These are phyloP conservation scores for Drosophila nikananu DNA, from an alignment of 1,140 invertebrate species.

Conservation along the genomic window DNA sequence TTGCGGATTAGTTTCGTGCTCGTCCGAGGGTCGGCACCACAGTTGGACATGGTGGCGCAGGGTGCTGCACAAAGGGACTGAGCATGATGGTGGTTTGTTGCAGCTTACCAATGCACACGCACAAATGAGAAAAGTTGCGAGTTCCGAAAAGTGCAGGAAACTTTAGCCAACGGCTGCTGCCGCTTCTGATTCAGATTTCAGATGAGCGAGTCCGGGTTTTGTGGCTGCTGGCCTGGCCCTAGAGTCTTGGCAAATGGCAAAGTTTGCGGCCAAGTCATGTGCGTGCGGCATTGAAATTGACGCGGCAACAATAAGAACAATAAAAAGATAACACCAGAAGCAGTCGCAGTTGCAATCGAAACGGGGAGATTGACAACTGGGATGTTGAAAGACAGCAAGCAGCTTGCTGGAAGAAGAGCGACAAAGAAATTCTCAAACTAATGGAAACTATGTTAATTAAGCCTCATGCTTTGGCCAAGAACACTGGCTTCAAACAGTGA, in stretches of 20 bases:
- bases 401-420: neutral
- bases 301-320: constrained; percentile 37
- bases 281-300: constrained; percentile 71
- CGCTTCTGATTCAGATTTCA: constrained; percentile 7
- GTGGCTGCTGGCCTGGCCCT: constrained; percentile 13
- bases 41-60: constrained; percentile 58
- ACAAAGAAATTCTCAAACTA: constrained; percentile 13
- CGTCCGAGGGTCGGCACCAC: constrained; percentile 24
- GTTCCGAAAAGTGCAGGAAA: constrained; percentile 66
- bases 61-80: constrained; percentile 19
- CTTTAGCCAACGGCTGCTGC: constrained; percentile 55
- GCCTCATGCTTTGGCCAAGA: constrained; percentile 13
- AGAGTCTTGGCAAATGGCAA: constrained; percentile 60
- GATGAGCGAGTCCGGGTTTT: constrained; percentile 18
- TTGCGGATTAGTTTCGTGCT: constrained; percentile 81
- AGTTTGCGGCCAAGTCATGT: constrained; percentile 77
- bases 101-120: constrained; percentile 73
- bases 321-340: constrained; percentile 19
- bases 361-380: constrained; percentile 21
- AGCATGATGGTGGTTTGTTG: constrained; percentile 21
- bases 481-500: neutral
- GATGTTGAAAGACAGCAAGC: neutral
- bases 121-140: constrained; percentile 82
- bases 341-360: constrained; percentile 27
- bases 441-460: constrained; percentile 61